Conservation (phyloP, 2,797 vertebrate species). For the Manis javanica region DNA sequence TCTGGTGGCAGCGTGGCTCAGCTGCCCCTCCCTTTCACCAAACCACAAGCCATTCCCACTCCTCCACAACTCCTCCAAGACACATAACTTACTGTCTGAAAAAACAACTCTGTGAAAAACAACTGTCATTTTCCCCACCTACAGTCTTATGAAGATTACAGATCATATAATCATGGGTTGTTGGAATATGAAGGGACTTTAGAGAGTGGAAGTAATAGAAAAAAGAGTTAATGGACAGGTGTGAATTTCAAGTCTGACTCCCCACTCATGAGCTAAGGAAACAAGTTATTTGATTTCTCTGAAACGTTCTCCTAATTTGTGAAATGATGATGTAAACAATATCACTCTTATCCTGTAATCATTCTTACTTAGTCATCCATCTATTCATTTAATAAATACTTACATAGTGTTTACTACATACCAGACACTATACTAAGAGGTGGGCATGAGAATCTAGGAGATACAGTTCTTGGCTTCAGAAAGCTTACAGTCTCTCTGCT, state of each 20-base stretch:
- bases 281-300: not conserved
- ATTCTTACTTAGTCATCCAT: not conserved
- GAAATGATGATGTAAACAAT: not conserved
- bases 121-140: not conserved
- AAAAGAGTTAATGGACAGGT: not conserved
- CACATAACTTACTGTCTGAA: slow-evolving; percentile 9
- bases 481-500: not conserved
- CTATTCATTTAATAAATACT: not conserved
- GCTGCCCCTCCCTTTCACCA: slow-evolving; percentile 27
- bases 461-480: not conserved
- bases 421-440: not conserved
- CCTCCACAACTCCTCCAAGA: not conserved
- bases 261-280: not conserved
- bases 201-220: not conserved
- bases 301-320: not conserved
- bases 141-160: slow-evolving; percentile 8
- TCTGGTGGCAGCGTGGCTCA: slow-evolving; percentile 39
- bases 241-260: not conserved
- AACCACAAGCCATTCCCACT: slow-evolving; percentile 36
- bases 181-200: not conserved
- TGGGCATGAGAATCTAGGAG: not conserved
- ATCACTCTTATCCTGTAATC: not conserved
- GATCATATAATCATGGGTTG: not conserved
- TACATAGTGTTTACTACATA: not conserved
- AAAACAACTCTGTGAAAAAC: not conserved